Evolutionary conservation across 2,113 vertebrate genomes (phyloP), one percentile per base, ranked within the genome.

Genomic region (Salminus brasiliensis): DNA sequence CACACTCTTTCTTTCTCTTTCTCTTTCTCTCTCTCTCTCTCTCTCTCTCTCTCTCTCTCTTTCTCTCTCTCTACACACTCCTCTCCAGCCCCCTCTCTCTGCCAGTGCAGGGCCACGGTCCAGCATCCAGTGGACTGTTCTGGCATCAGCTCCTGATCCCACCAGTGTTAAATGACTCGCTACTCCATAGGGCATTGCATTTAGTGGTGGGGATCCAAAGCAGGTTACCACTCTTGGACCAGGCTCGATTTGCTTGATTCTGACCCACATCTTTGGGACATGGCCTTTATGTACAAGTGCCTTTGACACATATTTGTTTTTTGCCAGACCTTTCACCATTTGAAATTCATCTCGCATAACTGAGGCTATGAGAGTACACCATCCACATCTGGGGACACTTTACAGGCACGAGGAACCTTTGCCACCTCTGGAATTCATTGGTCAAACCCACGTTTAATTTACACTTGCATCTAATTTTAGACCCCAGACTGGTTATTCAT

Each of bases 1-100:
- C 89, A 89, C 88, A 83, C 83, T 75, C 80, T n/a, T n/a, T n/a
- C 12, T 39, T 36, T 30, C 30, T 59, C 8, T 59, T 21, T 60
- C 78, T 86, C 1, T 60, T 25, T 60, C 10, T 53, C 49, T 53
- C 15, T 53, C 21, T 53, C 49, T 53, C 15, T n/a, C n/a, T n/a
- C n/a, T 60, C 57, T 30, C 25, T 62, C 13, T 60, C 23, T 30
- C 10, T 29, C 57, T 62, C 12, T 55, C 2, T 55, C 18, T 55
- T 8, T 23, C 53, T 55, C 53, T 71, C 49, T 69, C 30, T 79
- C 16, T 29, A 79, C 81, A 74, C 85, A 84, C 82, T 62, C 30
- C 84, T 88, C 55, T 55, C 32, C 34, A 76, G 52, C 45, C 32
- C 18, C 39, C 66, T 45, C 39, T n/a, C 59, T 57, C 45, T 55